Base-by-base conservation (phyloP, 1,140 invertebrate genomes). In the Gerris buenoi region DNA sequence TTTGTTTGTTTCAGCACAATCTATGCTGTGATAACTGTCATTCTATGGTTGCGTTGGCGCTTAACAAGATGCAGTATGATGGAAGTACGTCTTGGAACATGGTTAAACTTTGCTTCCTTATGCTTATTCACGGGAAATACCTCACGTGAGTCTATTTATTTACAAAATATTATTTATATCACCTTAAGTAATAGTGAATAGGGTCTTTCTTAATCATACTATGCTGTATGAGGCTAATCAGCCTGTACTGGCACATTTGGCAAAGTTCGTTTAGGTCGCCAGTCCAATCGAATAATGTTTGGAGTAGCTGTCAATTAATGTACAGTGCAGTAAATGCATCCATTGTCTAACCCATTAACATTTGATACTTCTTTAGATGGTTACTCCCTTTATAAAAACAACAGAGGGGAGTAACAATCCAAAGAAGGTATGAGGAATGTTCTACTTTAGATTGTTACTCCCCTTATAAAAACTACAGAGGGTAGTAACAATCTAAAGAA, bases 1-100 rank as follows among this genome's bases (percentile, higher is more conserved):
- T n/a, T n/a, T n/a, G n/a, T n/a, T n/a, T n/a, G n/a, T 77, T 79
- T 70, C 78, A 90, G 89, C 96, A 99, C 74, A 98, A 97, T 76
- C 79, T 99, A 69, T 91, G 87, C 72, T 97, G 93, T 78, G 96
- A 99, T 76, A 99, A 99, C 78, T 99, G 97, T 75, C 97, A 99
- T 78, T 98, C 95, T 0, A 95, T 98, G 80, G 94, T 97, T 60
- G 95, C 95, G 0, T 88, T 85, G 68, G 94, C 97, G 1, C 79
- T 99, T n/a, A 95, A 95, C 75, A 77, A 89, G 61, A 98, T 98
- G 95, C 81, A 82, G 26, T 98, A 97, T 75, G 79, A 88, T 66
- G 83, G 84, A 62, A 86, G 83, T 62, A 83, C 77, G 10, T 84
- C 80, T 27, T 98, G 93, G 92, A 97, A 96, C 74, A 97, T 97